Evolutionary conservation across 2,888 invertebrate species (phyloP).

Genomic region (Acanthacorydalis orientalis): DNA sequence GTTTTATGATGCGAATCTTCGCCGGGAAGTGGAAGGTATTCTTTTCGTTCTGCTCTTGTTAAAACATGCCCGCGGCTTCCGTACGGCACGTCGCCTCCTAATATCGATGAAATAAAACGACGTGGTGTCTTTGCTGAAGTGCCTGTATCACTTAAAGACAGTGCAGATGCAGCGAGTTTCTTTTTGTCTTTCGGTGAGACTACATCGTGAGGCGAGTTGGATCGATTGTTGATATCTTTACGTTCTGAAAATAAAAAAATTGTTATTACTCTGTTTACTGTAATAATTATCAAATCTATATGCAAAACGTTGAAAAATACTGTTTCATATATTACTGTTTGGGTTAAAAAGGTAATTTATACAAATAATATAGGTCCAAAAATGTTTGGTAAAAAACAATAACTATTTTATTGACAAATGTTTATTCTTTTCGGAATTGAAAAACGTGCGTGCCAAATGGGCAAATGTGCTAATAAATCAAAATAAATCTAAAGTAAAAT

Average conservation of each 20-base stretch:
- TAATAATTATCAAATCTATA: slow-evolving; percentile 5
- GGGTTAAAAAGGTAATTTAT: no score
- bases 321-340: no score
- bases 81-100: slow-evolving; percentile 67
- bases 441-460: no score
- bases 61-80: slow-evolving; percentile 63
- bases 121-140: slow-evolving; percentile 27
- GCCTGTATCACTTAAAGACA: slow-evolving; percentile 8
- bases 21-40: slow-evolving; percentile 37
- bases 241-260: slow-evolving; percentile 20
- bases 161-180: slow-evolving; percentile 12
- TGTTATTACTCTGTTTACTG: slow-evolving; percentile 2
- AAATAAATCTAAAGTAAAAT: no score
- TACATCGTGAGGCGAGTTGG: slow-evolving; percentile 21
- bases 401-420: no score
- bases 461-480: no score
- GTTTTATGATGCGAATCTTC: slow-evolving; percentile 7
- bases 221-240: slow-evolving; percentile 23
- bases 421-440: no score
- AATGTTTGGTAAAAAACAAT: no score
- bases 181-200: slow-evolving; percentile 19
- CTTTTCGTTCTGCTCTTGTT: slow-evolving; percentile 69
- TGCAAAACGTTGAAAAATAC: background rate
- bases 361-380: no score
- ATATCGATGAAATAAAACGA: slow-evolving; percentile 62